A percentile compares a stretch with the other conserved stretches of the same genome.
phyloP scores from a whole-genome alignment of 2,888 invertebrate species.

The Drosophila colorata region DNA sequence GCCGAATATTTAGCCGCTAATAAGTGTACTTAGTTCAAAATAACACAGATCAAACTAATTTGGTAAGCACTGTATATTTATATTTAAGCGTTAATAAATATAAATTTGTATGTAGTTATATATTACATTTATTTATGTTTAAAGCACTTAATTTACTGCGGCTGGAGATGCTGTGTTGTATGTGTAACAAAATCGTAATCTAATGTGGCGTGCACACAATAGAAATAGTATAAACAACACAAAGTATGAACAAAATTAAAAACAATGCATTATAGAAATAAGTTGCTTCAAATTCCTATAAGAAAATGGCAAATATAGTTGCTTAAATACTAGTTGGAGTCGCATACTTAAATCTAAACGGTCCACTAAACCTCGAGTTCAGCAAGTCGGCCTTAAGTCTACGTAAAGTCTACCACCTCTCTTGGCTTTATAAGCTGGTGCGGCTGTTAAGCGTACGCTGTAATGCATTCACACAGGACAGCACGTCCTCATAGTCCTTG shows the following conservation, averaged over 20 bases:
- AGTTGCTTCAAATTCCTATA: constrained; percentile 20
- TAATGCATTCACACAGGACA: constrained; percentile 80
- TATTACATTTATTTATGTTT: constrained; percentile 37
- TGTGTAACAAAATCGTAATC: constrained; percentile 24
- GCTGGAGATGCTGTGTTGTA: constrained; percentile 7
- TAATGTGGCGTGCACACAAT: constrained; percentile 28
- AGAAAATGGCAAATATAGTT: constrained; percentile 41
- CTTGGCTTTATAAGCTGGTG: constrained; percentile 73
- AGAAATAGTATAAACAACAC: constrained; percentile 57
- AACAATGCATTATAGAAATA: constrained; percentile 21
- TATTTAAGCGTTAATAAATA: constrained; percentile 79
- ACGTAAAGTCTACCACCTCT: constrained; percentile 57
- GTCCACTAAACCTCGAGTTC: constrained; percentile 75
- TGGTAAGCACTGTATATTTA: constrained; percentile 53
- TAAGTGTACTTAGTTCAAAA: constrained; percentile 77
- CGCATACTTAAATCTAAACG: constrained; percentile 49
- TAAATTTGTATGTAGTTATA: constrained; percentile 56
- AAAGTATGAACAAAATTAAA: constrained; percentile 54
- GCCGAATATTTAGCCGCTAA: constrained; percentile 19
- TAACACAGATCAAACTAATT: constrained; percentile 61
- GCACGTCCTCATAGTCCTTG: constrained; percentile 84
- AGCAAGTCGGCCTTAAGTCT: constrained; percentile 61
- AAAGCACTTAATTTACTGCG: constrained; percentile 44
- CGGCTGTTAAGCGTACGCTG: constrained; percentile 81
- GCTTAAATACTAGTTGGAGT: constrained; percentile 38